Evolutionary conservation across 2,113 vertebrate species (phyloP).

Genomic region (Ardeotis arabs): DNA sequence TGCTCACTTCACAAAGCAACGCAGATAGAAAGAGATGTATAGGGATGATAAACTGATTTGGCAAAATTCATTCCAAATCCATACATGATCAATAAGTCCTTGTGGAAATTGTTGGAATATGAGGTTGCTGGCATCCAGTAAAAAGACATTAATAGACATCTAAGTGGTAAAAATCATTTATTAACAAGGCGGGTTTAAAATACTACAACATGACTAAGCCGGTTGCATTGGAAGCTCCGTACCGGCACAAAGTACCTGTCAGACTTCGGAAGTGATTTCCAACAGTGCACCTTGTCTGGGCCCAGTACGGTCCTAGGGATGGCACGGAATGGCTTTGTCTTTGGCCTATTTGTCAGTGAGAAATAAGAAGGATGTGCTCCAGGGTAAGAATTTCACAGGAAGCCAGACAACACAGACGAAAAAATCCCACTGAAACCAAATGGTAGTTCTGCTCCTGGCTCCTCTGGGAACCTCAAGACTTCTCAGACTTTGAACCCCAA

Average conservation of each 20-base stretch:
- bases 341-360: not conserved
- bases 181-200: constrained; percentile 9
- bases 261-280: not conserved
- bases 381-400: not conserved
- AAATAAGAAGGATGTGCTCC: not conserved
- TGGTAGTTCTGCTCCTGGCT: not conserved
- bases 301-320: not conserved
- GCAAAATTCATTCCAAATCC: constrained; percentile 62
- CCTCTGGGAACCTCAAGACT: not conserved
- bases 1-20: constrained; percentile 3
- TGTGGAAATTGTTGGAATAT: constrained; percentile 48
- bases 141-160: constrained; percentile 30
- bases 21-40: constrained; percentile 14
- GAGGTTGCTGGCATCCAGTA: constrained; percentile 37
- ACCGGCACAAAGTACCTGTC: not conserved
- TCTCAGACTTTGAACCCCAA: not conserved
- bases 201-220: not conserved
- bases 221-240: not conserved
- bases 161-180: constrained; percentile 55
- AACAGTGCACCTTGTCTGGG: not conserved
- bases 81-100: constrained; percentile 54
- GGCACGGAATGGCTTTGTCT: not conserved
- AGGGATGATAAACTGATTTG: constrained; percentile 43
- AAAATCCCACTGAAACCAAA: not conserved
- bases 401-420: not conserved